Evolutionary conservation across 2,888 invertebrate genomes (phyloP), one percentile per base, ranked within the genome.

Genomic region (Mesorhabditis spiculigera): DNA sequence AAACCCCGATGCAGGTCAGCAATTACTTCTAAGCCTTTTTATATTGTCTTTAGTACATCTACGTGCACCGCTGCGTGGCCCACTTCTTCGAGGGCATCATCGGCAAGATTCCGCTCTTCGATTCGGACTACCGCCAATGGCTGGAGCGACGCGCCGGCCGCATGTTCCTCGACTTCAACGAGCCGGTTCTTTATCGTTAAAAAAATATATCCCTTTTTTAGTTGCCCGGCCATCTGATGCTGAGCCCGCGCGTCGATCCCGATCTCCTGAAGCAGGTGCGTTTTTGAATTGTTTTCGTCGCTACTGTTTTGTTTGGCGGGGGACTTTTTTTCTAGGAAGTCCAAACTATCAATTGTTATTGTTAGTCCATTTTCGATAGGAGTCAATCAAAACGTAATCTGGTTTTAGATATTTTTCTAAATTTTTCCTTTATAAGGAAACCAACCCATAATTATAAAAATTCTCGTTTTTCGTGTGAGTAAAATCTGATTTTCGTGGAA

Each of bases 191-290:
- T 63, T 58, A 63, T 3, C n/a, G 8, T 50, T 50, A 50, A 13
- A 13, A n/a, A 50, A n/a, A 10, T 50, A 13, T 3, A 13, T 10
- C 8, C 5, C n/a, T 50, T 63, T n/a, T 80, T 69, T 66, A 81
- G 79, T 76, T 82, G 42, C 82, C 84, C 41, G 81, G 81, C 44
- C 81, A 80, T 73, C 78, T 81, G 28, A 73, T 81, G 94, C 76
- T 95, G 93, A 81, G 89, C 93, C 84, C 84, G 5, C 73, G 73
- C 13, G 76, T 82, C 43, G 84, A 84, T 66, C 84, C 83, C n/a
- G 84, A 84, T 67, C 71, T 84, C 63, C 76, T 84, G 28, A 74
- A 81, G 43, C 73, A 78, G 73, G 80, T 78, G 8, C 72, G 76
- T 44, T 28, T 28, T 28, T 28, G 28, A 28, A 28, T 28, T 28